These are phyloP conservation scores for Holcopasites calliopsidis DNA, from an alignment of 1,140 invertebrate species.

Conservation along the genomic window DNA sequence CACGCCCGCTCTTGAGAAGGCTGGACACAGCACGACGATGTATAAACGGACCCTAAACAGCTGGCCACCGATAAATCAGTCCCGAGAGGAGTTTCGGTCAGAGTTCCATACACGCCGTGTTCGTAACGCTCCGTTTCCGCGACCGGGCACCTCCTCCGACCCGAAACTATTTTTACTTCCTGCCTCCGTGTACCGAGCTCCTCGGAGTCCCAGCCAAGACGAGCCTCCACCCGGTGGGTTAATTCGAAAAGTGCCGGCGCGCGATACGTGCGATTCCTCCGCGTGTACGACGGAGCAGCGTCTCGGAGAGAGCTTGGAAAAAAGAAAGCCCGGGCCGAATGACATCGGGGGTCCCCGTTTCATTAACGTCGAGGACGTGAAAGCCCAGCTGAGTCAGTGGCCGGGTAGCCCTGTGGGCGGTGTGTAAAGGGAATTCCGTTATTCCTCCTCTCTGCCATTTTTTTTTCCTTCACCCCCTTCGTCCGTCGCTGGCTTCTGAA, in stretches of 20 bases:
- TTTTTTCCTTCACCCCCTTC: neutral
- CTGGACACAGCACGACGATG: too few species aligned
- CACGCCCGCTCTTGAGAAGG: too few species aligned
- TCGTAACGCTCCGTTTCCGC: constrained; percentile 59
- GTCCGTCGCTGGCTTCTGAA: neutral
- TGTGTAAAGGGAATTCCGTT: constrained; percentile 57
- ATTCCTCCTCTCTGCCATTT: constrained; percentile 13
- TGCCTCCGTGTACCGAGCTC: too few species aligned
- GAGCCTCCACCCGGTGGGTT: constrained; percentile 48
- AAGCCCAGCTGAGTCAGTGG: constrained; percentile 65
- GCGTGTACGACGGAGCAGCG: constrained; percentile 5
- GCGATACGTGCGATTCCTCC: constrained; percentile 7
- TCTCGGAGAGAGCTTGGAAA: constrained; percentile 49
- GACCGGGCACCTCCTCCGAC: too few species aligned
- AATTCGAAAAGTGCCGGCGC: constrained; percentile 60
- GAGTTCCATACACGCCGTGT: constrained; percentile 54
- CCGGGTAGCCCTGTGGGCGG: constrained; percentile 45
- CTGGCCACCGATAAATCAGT: too few species aligned
- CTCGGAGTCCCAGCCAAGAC: constrained; percentile 54
- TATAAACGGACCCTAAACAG: too few species aligned
- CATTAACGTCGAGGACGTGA: constrained; percentile 60
- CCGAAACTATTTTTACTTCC: too few species aligned
- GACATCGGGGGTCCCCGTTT: constrained; percentile 62
- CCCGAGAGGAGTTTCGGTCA: neutral
- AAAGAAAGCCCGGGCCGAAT: constrained; percentile 57